A percentile compares a stretch with the other conserved stretches of the same genome.
phyloP scores from a whole-genome alignment of 2,888 invertebrate species.

The Syrista parreyssii region DNA sequence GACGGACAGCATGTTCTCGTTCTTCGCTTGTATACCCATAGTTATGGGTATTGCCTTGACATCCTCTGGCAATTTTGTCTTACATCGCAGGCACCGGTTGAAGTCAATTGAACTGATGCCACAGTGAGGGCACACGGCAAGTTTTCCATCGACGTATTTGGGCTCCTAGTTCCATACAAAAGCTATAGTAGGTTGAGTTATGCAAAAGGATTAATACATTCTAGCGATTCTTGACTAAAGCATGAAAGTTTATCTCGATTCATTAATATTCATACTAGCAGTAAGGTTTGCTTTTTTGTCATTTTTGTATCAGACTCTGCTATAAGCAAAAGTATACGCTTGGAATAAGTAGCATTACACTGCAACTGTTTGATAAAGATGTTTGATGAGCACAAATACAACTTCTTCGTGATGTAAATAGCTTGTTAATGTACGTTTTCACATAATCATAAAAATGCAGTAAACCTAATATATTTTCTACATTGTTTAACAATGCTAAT shows the following conservation, averaged over 20 bases:
- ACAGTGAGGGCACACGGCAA: slow-evolving; percentile 84
- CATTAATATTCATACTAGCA: slow-evolving; percentile 7
- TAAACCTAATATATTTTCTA: background rate
- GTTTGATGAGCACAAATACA: background rate
- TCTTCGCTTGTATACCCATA: slow-evolving; percentile 29
- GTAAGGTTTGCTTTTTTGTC: background rate
- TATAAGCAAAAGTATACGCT: background rate
- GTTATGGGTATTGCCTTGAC: slow-evolving; percentile 70
- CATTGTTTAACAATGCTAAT: background rate
- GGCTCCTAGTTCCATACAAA: slow-evolving; percentile 62
- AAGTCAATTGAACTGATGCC: slow-evolving; percentile 85
- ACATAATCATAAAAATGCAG: background rate
- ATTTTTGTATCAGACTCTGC: background rate
- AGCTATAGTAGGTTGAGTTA: slow-evolving; percentile 10
- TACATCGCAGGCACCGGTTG: slow-evolving; percentile 81
- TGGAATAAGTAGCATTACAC: background rate
- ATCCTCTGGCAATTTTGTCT: slow-evolving; percentile 77
- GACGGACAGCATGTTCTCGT: slow-evolving; percentile 29
- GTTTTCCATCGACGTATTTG: slow-evolving; percentile 76
- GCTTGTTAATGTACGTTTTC: background rate
- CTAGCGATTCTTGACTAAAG: background rate
- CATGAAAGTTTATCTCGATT: background rate
- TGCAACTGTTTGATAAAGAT: background rate
- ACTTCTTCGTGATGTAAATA: background rate
- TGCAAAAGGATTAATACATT: background rate